Conservation (phyloP, 1,140 invertebrate genomes). For the Ostrea denselamellosa region DNA sequence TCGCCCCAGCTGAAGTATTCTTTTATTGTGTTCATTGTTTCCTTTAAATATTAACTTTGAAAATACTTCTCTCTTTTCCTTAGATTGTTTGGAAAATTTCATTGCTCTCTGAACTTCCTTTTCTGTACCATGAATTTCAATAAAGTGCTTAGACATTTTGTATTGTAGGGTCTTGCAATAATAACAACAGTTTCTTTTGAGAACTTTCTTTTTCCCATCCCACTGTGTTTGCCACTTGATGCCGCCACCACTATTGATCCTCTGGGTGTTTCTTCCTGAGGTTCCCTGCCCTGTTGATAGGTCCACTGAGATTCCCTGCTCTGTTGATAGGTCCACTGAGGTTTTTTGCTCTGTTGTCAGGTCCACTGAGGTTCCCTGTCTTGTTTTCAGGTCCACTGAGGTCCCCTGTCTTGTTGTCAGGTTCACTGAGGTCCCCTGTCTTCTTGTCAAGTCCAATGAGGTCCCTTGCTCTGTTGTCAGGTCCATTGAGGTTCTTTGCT, state of each 20-base stretch:
- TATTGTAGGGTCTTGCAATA: not conserved
- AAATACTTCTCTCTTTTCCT: not conserved
- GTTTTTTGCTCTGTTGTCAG: not conserved
- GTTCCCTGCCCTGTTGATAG: too few relatives aligned
- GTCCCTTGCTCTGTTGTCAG: not conserved
- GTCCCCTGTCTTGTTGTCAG: too few relatives aligned
- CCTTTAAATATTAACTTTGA: not conserved
- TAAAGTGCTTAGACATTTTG: not conserved
- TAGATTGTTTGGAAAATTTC: not conserved
- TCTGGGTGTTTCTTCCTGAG: too few relatives aligned
- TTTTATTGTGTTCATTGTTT: conserved; percentile 12
- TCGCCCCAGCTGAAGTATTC: not conserved
- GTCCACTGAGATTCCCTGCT: too few relatives aligned
- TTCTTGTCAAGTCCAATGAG: too few relatives aligned
- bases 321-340: too few relatives aligned
- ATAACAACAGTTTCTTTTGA: not conserved
- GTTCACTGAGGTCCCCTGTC: too few relatives aligned
- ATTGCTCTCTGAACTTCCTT: not conserved
- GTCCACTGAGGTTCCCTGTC: not conserved
- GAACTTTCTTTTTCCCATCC: not conserved
- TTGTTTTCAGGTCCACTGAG: too few relatives aligned
- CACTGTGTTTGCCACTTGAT: not conserved
- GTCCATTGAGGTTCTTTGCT: not conserved
- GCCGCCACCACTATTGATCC: not conserved
- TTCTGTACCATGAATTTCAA: not conserved